Base-by-base conservation (phyloP, 2,113 vertebrate species). In the Chionis minor region DNA sequence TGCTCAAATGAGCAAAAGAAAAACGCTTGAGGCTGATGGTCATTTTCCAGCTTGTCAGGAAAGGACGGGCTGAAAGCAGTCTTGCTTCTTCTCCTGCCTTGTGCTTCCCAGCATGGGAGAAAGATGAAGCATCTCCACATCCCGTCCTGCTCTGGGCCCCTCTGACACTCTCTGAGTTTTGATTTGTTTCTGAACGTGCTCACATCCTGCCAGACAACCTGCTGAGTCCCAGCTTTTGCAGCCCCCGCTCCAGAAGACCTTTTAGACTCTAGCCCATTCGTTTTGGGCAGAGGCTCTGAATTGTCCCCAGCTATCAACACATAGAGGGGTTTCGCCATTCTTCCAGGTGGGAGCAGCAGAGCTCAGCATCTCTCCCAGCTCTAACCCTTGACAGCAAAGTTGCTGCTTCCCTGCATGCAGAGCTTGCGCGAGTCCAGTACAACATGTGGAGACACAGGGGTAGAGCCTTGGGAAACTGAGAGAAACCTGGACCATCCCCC, bases 361-460 rank as follows among this genome's bases (percentile, higher is more conserved):
- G 67, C 88, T 90, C 71, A 54, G 86, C 62, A 23, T 42, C 77
- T 66, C 3, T 1, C 69, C 44, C 61, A 27, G 32, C 85, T 62
- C 35, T 49, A 3, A 15, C 61, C 38, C 32, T 18, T 5, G 12
- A 17, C 38, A 51, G 49, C 47, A 21, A 22, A 52, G 30, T 30
- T 24, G 1, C 56, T 20, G 1, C 18, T 47, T 62, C 33, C 38
- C 23, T n/a, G 19, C 2, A 0, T 1, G 10, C 5, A 13, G 33
- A 56, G 45, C 33, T 51, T 13, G 14, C 32, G 59, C 2, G 7
- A 22, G 22, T 45, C n/a, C 9, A 1, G 12, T 17, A 6, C 2
- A 5, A 9, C 0, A 1, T 0, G 1, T 6, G 5, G 49, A 49
- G 55, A 28, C 5, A 1, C 2, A 1, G 44, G 24, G 8, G 6